Percentiles rank a stretch among this genome's conserved stretches.
phyloP scores from a whole-genome alignment of 2,888 invertebrate genomes.

The Exocentrus adspersus region DNA sequence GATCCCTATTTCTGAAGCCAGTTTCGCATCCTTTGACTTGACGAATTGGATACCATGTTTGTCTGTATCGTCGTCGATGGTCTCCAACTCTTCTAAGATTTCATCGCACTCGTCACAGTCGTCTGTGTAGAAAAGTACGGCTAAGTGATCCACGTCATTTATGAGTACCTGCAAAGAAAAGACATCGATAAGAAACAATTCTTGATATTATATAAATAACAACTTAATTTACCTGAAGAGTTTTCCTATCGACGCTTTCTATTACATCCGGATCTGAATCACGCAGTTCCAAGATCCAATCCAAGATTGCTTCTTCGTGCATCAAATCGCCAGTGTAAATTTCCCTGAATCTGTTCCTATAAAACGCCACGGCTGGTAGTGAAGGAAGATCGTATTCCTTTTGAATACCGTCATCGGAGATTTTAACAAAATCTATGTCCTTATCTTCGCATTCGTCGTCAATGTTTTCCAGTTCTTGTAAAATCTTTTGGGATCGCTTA shows the following conservation, averaged over 20 bases:
- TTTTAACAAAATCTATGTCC: conserved; percentile 91
- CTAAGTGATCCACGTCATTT: conserved; percentile 89
- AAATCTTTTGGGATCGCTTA: conserved; percentile 87
- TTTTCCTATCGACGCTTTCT: conserved; percentile 90
- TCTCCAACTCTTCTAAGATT: conserved; percentile 88
- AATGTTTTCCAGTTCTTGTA: conserved; percentile 90
- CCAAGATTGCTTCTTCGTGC: conserved; percentile 89
- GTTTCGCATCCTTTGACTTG: conserved; percentile 88
- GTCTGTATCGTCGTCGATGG: conserved; percentile 92
- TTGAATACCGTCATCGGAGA: conserved; percentile 87
- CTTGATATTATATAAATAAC: too few species aligned
- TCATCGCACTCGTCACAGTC: conserved; percentile 88
- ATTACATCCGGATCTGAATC: conserved; percentile 89
- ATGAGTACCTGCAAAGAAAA: conserved; percentile 68
- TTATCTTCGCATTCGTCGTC: conserved; percentile 94
- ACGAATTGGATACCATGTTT: conserved; percentile 94
- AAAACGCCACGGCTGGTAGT: conserved; percentile 86
- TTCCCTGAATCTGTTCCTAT: conserved; percentile 87
- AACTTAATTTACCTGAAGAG: conserved; percentile 72
- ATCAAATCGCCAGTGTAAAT: conserved; percentile 90
- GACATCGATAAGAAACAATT: too few species aligned
- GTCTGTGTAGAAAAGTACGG: conserved; percentile 87
- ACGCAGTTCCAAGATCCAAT: conserved; percentile 88
- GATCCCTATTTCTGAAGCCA: conserved; percentile 91
- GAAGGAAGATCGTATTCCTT: conserved; percentile 87